Evolutionary conservation across 2,113 vertebrate species (phyloP), one percentile per base, ranked within the genome.

Genomic region (Heptranchias perlo): DNA sequence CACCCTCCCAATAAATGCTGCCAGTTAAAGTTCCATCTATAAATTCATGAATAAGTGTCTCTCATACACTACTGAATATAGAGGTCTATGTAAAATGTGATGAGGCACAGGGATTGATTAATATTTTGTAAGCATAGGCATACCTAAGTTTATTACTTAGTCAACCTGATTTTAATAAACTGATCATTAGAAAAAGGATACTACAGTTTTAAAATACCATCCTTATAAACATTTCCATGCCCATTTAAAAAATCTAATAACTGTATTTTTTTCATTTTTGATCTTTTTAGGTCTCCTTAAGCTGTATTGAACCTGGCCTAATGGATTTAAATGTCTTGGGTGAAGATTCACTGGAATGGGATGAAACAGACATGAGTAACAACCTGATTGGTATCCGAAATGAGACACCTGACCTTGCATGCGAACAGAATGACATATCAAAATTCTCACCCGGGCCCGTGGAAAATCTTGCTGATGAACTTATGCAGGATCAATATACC

Each of bases 331-430:
- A 97, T 96, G 98, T 97, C 92, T 96, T 97, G 39, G 97, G 94
- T 44, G 99, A 99, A 94, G 99, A 99, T 97, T 99, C 98, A 62
- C 98, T 99, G 96, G 99, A 99, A 97, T 99, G 99, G 99, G 99
- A 99, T 96, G 99, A 99, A 96, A 99, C 98, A 1, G 99, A 99
- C 96, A 99, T 99, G 97, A 98, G 97, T 97, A 98, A 98, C 96
- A 98, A 98, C 67, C 96, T 98, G 97, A 98, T 99, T 96, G 98
- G 99, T 97, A 97, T 98, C 76, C 97, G 98, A 58, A 96, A 98
- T 96, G 98, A 98, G 39, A 96, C 97, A 61, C 97, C 92, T 96
- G 97, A 98, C 78, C 97, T 97, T 67, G 98, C 98, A 96, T 97
- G 97, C 35, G 97, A 97, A 31, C 96, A 96, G 25, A 97, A 97